A percentile compares a stretch with the other conserved stretches of the same genome.
phyloP scores from a whole-genome alignment of 2,113 vertebrate genomes.

The Syngnathus scovelli region DNA sequence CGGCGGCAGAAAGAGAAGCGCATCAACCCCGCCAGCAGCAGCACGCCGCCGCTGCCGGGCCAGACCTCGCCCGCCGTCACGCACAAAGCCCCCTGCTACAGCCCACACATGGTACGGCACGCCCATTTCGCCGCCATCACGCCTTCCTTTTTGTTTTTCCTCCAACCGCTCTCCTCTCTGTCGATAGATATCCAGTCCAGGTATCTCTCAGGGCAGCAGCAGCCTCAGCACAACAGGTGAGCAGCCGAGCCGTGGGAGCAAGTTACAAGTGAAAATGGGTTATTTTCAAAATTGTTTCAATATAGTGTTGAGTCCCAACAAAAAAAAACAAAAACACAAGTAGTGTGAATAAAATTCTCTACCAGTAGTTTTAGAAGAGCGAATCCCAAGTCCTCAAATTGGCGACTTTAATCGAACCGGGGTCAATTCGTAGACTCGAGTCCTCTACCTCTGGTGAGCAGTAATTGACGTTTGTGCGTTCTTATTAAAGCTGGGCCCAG shows the following conservation, averaged over 20 bases:
- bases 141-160: neutral
- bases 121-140: neutral
- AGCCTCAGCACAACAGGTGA: conserved; percentile 74
- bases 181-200: conserved; percentile 70
- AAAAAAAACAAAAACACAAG: too few species aligned
- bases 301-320: too few species aligned
- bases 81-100: conserved; percentile 81
- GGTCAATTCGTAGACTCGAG: neutral
- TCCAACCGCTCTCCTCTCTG: neutral
- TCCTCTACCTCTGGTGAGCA: neutral
- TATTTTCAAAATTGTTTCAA: too few species aligned
- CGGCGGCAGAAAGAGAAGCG: conserved; percentile 90
- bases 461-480: neutral
- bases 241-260: neutral
- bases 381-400: neutral
- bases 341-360: too few species aligned
- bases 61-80: conserved; percentile 62
- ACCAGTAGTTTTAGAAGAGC: neutral
- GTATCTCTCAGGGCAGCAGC: conserved; percentile 66
- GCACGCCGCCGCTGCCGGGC: conserved; percentile 79
- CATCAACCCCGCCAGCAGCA: conserved; percentile 86
- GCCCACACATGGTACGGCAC: conserved; percentile 69
- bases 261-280: neutral
- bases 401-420: neutral
- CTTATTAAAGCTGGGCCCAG: neutral